A percentile compares a stretch with the other conserved stretches of the same genome.
phyloP scores from a whole-genome alignment of 1,140 invertebrate species.

The Lamellibrachia luymesi region DNA sequence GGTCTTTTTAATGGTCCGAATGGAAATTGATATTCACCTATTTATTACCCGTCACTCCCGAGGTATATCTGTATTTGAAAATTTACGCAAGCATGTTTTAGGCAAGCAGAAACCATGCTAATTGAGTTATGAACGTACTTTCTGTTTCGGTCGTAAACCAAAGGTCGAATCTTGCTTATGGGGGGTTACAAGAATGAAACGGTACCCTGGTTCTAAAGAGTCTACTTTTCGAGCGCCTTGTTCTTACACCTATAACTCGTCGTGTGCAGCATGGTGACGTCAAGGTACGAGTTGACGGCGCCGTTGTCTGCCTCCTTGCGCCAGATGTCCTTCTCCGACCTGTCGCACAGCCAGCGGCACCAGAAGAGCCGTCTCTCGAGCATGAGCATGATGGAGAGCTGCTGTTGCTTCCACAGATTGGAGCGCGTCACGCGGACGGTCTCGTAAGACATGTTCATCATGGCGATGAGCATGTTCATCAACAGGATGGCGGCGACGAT shows the following conservation, averaged over 20 bases:
- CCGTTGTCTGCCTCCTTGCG: slow-evolving; percentile 76
- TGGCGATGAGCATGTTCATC: slow-evolving; percentile 29
- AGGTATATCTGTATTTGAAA: not conserved
- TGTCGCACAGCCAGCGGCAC: slow-evolving; percentile 1
- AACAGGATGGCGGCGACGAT: slow-evolving; percentile 26
- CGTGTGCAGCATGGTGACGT: slow-evolving; percentile 29
- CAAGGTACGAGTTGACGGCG: slow-evolving; percentile 67
- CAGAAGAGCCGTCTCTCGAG: slow-evolving; percentile 25
- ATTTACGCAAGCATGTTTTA: not conserved
- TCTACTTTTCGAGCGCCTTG: not conserved
- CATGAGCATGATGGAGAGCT: slow-evolving; percentile 28
- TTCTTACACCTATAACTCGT: slow-evolving; percentile 15
- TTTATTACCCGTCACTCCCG: not conserved
- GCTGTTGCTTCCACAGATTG: slow-evolving; percentile 28
- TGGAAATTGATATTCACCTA: not conserved
- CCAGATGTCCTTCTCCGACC: slow-evolving; percentile 68
- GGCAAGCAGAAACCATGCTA: not conserved
- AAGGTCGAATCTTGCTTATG: not conserved
- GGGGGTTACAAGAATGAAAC: not conserved
- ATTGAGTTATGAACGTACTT: not conserved
- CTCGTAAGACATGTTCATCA: slow-evolving; percentile 27
- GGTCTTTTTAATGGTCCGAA: no score
- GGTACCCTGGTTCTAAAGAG: not conserved
- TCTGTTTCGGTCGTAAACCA: not conserved
- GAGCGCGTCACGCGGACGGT: slow-evolving; percentile 15